Evolutionary conservation across 2,113 vertebrate genomes (phyloP).

Genomic region (Dipodomys stephensi): DNA sequence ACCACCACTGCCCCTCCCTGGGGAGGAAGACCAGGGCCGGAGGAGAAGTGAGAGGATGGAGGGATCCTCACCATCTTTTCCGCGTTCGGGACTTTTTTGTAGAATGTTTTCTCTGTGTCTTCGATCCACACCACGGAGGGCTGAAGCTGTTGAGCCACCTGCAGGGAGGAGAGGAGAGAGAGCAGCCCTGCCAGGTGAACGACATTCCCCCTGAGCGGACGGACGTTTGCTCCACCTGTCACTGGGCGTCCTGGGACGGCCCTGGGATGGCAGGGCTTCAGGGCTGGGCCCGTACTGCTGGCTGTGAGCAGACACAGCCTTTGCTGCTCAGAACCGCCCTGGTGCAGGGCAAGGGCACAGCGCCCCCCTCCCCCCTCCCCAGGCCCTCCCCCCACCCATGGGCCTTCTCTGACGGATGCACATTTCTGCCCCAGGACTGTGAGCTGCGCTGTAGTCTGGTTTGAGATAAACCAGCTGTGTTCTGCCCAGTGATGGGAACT

Average conservation of each 20-base stretch:
- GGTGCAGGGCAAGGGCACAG: constrained; percentile 33
- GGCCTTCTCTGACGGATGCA: neutral
- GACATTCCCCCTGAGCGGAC: fast-evolving
- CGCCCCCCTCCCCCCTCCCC: neutral
- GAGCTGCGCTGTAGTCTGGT: fast-evolving
- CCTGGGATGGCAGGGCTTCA: fast-evolving
- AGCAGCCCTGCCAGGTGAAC: fast-evolving
- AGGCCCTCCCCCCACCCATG: too few relatives aligned
- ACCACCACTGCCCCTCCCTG: too few relatives aligned
- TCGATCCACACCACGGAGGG: constrained; percentile 93
- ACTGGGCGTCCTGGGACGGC: fast-evolving
- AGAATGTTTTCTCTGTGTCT: constrained; percentile 91
- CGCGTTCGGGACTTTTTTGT: constrained; percentile 83
- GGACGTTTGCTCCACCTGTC: fast-evolving
- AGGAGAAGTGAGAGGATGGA: neutral
- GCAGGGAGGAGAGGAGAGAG: neutral
- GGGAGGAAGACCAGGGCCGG: fast-evolving
- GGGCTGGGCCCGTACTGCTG: too few relatives aligned
- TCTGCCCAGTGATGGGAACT: neutral
- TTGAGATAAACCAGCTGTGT: neutral
- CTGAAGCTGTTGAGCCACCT: constrained; percentile 92
- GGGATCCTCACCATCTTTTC: constrained; percentile 86
- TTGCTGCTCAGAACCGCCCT: neutral
- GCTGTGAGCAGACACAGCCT: fast-evolving
- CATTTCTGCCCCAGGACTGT: neutral